Evolutionary conservation across 2,113 vertebrate species (phyloP).

Genomic region (Papio anubis): DNA sequence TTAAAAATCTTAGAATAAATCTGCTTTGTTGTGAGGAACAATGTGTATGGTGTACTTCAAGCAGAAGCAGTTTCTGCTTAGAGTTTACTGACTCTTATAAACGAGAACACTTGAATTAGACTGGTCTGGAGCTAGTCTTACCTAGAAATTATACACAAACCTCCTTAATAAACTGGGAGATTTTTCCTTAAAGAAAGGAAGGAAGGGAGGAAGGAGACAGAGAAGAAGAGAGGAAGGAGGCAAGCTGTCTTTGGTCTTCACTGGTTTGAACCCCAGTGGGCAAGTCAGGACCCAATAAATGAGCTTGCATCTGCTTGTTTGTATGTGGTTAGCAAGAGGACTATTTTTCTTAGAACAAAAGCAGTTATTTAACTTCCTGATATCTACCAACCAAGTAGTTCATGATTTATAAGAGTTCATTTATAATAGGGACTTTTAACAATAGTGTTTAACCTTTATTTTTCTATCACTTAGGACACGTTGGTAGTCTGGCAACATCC

Average conservation of each 20-base stretch:
- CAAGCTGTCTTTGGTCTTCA: not conserved
- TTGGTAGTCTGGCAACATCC: not conserved
- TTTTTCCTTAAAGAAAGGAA: not conserved
- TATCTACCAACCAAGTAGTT: not conserved
- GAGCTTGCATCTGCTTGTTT: not conserved
- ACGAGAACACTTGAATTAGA: not conserved
- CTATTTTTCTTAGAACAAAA: not conserved
- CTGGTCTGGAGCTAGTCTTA: not conserved
- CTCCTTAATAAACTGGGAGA: not conserved
- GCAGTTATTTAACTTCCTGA: not conserved
- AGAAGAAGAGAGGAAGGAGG: not conserved
- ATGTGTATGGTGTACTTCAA: not conserved
- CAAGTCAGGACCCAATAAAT: not conserved
- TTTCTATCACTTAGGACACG: not conserved
- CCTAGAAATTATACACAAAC: not conserved
- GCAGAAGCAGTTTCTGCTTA: not conserved
- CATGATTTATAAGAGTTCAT: not conserved
- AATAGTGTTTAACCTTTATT: not conserved
- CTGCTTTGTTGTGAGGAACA: not conserved
- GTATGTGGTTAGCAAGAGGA: too few relatives aligned
- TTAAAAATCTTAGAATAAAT: slow-evolving; percentile 3
- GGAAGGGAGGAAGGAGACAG: not conserved
- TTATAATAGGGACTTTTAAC: not conserved
- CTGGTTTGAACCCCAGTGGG: too few relatives aligned
- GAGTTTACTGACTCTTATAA: not conserved